phyloP scores from a whole-genome alignment of 1,140 invertebrate species.

The Telenomus remus region DNA sequence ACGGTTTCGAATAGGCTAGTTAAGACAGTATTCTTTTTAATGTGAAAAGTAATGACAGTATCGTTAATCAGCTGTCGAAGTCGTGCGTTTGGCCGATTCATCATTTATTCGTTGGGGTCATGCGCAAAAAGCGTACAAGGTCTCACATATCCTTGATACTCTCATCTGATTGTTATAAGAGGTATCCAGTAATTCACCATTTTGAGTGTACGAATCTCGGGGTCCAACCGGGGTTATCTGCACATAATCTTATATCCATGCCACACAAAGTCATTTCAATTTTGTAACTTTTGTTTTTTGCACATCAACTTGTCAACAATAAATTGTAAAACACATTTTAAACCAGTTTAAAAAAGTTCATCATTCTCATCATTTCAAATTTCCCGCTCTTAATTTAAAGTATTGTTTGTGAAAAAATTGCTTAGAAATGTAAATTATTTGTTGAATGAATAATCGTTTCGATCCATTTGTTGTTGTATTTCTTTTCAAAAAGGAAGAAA shows the following conservation, averaged over 20 bases:
- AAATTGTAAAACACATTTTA: too few species aligned
- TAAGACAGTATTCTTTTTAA: slow-evolving; percentile 32
- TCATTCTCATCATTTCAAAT: too few species aligned
- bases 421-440: too few species aligned
- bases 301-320: background rate
- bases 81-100: slow-evolving; percentile 30
- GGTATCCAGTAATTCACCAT: slow-evolving; percentile 27
- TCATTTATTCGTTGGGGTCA: slow-evolving; percentile 48
- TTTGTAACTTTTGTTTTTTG: background rate
- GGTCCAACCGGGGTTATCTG: slow-evolving; percentile 42
- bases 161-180: slow-evolving; percentile 27
- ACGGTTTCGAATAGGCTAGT: slow-evolving; percentile 35
- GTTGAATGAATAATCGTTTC: too few species aligned
- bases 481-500: too few species aligned
- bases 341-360: too few species aligned
- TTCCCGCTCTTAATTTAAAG: too few species aligned
- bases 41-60: slow-evolving; percentile 45
- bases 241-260: slow-evolving; percentile 18
- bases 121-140: slow-evolving; percentile 42
- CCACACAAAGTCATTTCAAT: slow-evolving; percentile 5
- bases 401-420: too few species aligned
- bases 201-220: slow-evolving; percentile 43
- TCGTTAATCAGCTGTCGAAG: slow-evolving; percentile 48
- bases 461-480: too few species aligned
- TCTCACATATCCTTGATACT: slow-evolving; percentile 32